Conservation (phyloP, 1,140 invertebrate genomes). For the Caenorhabditis tropicalis region DNA sequence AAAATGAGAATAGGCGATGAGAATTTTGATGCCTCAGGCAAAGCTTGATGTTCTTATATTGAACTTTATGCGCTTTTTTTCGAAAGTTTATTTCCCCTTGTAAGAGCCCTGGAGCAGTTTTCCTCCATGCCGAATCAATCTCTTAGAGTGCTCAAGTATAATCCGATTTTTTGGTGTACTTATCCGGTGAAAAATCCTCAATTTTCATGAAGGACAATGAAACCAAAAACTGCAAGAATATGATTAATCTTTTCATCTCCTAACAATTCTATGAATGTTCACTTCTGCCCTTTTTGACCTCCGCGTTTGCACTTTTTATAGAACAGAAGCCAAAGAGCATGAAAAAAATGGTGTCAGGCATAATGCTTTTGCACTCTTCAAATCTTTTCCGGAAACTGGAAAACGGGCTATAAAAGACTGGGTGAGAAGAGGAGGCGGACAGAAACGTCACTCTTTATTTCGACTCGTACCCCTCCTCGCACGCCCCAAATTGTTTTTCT, state of each 20-base stretch:
- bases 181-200: no score
- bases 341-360: neutral
- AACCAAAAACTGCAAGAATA: neutral
- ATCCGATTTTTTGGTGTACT: no score
- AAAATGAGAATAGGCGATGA: neutral
- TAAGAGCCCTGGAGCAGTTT: no score
- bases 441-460: neutral
- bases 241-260: neutral
- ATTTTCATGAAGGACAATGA: neutral
- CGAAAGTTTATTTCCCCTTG: no score
- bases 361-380: slow-evolving; percentile 19
- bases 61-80: neutral
- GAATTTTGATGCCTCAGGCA: neutral
- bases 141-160: no score
- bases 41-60: neutral
- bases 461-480: neutral
- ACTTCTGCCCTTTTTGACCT: neutral
- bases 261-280: slow-evolving; percentile 1
- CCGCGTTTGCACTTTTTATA: neutral
- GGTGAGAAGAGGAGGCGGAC: neutral
- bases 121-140: no score
- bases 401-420: neutral
- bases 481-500: neutral
- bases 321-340: neutral
- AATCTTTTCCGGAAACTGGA: neutral